Evolutionary conservation across 2,888 invertebrate genomes (phyloP), one percentile per base, ranked within the genome.

Genomic region (Nomada ferruginata): DNA sequence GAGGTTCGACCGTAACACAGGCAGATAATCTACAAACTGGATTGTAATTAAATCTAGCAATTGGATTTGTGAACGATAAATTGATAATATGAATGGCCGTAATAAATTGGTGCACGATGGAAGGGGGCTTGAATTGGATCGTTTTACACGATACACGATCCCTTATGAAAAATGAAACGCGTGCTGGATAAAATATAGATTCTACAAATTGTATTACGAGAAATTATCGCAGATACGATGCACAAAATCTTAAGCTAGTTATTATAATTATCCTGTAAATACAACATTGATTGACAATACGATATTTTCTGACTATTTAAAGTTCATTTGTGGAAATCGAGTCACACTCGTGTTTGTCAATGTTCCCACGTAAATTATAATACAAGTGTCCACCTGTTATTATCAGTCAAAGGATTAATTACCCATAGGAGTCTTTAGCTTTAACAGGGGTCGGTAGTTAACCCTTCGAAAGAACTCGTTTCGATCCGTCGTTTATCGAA

Each of bases 401-500:
- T 36, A 36, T 36, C 36, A 36, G 36, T 36, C 36, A 36, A 36
- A 36, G 7, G 36, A 23, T 72, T 64, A 66, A 65, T 59, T 65
- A 75, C 75, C 65, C 64, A 53, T 52, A 36, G 50, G 29, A 36
- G 23, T 52, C 7, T 15, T 4, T n/a, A 52, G 42, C 13, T 20
- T 20, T 20, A 20, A 36, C n/a, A 26, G 15, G 23, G 29, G 36
- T 36, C 26, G 53, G 20, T 44, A 68, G 63, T 63, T 52, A 36
- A 36, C 7, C 42, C 10, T 20, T 3, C 13, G 55, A 29, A 76
- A 78, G 76, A 76, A 63, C 47, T 23, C 63, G 68, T 1, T 44
- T 13, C 69, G 42, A 69, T 76, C 68, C 50, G 42, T 68, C 68
- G 78, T 76, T 78, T 55, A 68, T 63, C 26, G 57, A 57, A 57